phyloP scores from a whole-genome alignment of 2,797 vertebrate genomes.

The Myripristis murdjan region DNA sequence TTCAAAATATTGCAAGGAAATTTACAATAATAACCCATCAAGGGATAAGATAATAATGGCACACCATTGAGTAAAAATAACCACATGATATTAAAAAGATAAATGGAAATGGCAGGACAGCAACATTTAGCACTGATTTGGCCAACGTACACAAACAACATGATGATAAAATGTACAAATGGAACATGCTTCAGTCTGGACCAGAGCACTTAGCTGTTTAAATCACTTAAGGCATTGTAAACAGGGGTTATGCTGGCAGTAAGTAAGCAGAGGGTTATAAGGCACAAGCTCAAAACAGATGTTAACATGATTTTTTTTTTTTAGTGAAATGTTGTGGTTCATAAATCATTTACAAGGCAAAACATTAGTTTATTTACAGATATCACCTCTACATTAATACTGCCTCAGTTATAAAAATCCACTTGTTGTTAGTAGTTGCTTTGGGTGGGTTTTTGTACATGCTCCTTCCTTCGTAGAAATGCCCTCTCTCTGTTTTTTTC shows the following conservation, averaged over 20 bases:
- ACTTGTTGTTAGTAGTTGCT: slow-evolving; percentile 93
- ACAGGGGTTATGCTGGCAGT: slow-evolving; percentile 90
- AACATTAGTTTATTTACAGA: slow-evolving; percentile 97
- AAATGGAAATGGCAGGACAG: slow-evolving; percentile 66
- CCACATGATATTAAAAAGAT: slow-evolving; percentile 69
- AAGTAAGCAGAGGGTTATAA: slow-evolving; percentile 94
- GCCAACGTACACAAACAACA: slow-evolving; percentile 78
- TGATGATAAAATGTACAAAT: slow-evolving; percentile 86
- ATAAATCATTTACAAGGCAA: slow-evolving; percentile 96
- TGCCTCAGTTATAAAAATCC: slow-evolving; percentile 84
- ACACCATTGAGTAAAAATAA: slow-evolving; percentile 82
- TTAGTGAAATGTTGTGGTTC: slow-evolving; percentile 89
- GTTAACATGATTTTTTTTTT: slow-evolving; percentile 89
- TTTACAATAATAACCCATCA: slow-evolving; percentile 79
- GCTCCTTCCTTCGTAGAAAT: slow-evolving; percentile 86
- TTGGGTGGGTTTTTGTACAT: slow-evolving; percentile 83
- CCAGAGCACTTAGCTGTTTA: slow-evolving; percentile 84
- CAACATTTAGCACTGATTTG: slow-evolving; percentile 80
- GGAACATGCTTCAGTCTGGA: slow-evolving; percentile 87
- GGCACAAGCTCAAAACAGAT: slow-evolving; percentile 92
- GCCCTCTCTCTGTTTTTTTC: slow-evolving; percentile 78
- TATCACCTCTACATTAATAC: slow-evolving; percentile 85
- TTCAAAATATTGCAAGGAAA: slow-evolving; percentile 54
- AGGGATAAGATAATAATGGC: slow-evolving; percentile 84
- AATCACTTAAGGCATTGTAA: slow-evolving; percentile 78